Base-by-base conservation (phyloP, 2,888 invertebrate genomes). In the Eilema griseolum region DNA sequence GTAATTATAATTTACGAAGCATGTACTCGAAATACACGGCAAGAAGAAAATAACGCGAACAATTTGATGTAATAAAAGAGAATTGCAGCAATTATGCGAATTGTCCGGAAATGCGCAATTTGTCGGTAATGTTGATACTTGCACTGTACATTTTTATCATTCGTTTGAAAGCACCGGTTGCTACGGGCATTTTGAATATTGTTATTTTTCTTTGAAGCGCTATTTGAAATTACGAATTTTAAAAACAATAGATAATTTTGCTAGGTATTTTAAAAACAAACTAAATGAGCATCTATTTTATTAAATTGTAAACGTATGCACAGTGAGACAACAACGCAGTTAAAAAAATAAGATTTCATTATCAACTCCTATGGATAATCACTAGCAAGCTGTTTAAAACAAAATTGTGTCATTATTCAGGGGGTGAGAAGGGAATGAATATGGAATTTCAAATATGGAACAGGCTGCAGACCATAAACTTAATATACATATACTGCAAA, bases 211-310 rank as follows among this genome's bases (percentile, higher is more conserved):
- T 56, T 23, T 56, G 1, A 3, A 33, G 23, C 7, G 12, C n/a
- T 11, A 70, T 67, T 73, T 78, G 28, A 81, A 87, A 89, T 90
- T 88, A n/a, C n/a, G 86, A 88, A 90, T 90, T 86, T 87, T 76
- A 41, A 41, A 41, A 41, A 46, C 4, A 46, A 46, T 5, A 16
- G 7, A 46, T 20, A 1, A 3, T 46, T 41, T 4, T 41, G 41
- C 41, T 16, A 41, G 16, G n/a, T n/a, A n/a, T n/a, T n/a, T n/a
- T n/a, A n/a, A n/a, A n/a, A n/a, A n/a, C n/a, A n/a, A n/a, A n/a
- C n/a, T n/a, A n/a, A n/a, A n/a, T n/a, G n/a, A n/a, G n/a, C n/a
- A n/a, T n/a, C 5, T 16, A 4, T 16, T 41, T 41, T 41, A 16
- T 3, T 14, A 1, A 12, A 12, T 1, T 41, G 3, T 5, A 4